Percentiles rank a stretch among this genome's conserved stretches.
Conservation (phyloP, 2,113 vertebrate genomes). For the Glareola pratincola region DNA sequence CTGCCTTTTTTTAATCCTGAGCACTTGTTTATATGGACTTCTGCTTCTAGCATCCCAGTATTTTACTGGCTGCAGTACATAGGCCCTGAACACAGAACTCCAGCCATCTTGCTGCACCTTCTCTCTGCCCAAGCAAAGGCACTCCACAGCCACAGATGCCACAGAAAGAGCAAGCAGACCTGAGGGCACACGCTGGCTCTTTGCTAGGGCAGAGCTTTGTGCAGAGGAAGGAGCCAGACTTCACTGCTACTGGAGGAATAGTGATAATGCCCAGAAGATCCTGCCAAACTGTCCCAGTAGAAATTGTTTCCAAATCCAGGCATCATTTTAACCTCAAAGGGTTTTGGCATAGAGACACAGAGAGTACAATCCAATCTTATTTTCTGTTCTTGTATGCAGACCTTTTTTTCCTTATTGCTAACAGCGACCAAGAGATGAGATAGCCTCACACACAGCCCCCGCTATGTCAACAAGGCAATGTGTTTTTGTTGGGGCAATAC, state of each 20-base stretch:
- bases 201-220: neutral
- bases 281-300: neutral
- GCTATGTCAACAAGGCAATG: neutral
- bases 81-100: neutral
- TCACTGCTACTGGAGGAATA: neutral
- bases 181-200: neutral
- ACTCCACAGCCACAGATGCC: accelerated
- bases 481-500: neutral
- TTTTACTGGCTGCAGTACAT: neutral
- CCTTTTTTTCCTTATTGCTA: neutral
- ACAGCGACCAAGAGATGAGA: neutral
- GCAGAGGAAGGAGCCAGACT: neutral
- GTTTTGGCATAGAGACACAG: neutral
- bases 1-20: neutral
- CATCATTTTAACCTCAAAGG: neutral
- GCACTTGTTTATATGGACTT: neutral
- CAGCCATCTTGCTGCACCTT: neutral
- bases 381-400: neutral
- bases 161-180: neutral
- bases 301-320: neutral
- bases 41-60: neutral
- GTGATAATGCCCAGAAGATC: neutral
- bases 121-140: neutral
- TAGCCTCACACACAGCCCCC: neutral
- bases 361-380: neutral